phyloP scores from a whole-genome alignment of 2,888 invertebrate species.

The Leucophenga montana region DNA sequence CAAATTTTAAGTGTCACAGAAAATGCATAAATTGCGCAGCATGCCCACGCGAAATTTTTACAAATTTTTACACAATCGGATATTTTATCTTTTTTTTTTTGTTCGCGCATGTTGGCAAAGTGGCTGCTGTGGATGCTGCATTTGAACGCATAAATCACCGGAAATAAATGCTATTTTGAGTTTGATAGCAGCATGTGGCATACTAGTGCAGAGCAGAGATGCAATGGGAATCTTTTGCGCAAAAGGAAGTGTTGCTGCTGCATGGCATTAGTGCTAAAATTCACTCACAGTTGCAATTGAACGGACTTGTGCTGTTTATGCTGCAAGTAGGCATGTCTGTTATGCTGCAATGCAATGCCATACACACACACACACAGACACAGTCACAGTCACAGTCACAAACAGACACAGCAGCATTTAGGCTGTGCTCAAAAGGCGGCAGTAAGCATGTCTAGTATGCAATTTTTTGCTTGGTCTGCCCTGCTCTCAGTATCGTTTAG shows the following conservation, averaged over 20 bases:
- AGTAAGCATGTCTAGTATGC: not conserved
- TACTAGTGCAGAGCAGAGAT: not conserved
- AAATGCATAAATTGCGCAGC: constrained; percentile 53
- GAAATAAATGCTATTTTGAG: constrained; percentile 68
- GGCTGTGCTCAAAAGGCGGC: not conserved
- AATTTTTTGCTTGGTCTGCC: not conserved
- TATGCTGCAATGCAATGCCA: constrained; percentile 34
- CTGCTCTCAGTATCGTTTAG: not conserved
- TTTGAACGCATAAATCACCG: constrained; percentile 62
- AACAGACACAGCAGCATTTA: not conserved
- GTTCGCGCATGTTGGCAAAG: not conserved
- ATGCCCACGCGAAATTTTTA: not conserved
- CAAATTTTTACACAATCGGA: no score
- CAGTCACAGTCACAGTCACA: constrained; percentile 37
- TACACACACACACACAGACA: constrained; percentile 59
- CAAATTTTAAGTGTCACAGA: constrained; percentile 61
- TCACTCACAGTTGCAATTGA: constrained; percentile 19
- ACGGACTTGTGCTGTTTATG: constrained; percentile 16
- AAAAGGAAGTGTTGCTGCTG: not conserved
- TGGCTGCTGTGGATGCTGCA: not conserved
- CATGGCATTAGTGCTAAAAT: constrained; percentile 2
- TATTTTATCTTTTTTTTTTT: no score
- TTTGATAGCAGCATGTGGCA: constrained; percentile 47
- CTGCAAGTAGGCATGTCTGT: constrained; percentile 42
- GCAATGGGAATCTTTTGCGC: not conserved